Conservation (phyloP, 2,797 vertebrate species). For the Myotis daubentonii region DNA sequence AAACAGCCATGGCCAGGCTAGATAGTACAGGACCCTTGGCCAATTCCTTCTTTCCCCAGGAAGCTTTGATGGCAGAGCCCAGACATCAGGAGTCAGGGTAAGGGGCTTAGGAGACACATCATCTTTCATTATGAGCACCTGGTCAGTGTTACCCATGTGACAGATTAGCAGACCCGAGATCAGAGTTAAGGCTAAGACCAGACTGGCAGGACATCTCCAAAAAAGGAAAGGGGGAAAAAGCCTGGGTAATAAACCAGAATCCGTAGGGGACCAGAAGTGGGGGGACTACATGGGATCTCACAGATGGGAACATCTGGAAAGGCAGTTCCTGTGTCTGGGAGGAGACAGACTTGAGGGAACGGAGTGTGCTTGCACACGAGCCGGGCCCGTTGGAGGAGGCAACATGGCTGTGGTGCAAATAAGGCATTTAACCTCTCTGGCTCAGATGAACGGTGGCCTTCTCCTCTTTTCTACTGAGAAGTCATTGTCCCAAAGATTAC, state of each 20-base stretch:
- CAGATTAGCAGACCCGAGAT: neutral
- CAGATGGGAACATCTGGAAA: neutral
- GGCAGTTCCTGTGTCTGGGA: neutral
- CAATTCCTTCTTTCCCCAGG: neutral
- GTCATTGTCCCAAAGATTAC: neutral
- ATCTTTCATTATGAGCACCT: neutral
- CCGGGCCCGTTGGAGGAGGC: neutral
- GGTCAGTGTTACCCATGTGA: constrained; percentile 8
- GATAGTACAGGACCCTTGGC: neutral
- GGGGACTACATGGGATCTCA: neutral
- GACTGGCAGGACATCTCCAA: neutral
- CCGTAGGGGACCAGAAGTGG: neutral
- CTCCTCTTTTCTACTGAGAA: neutral
- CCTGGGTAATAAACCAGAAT: constrained; percentile 43
- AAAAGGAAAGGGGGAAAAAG: neutral
- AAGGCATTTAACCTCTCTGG: neutral
- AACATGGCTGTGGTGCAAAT: neutral
- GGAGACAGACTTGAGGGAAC: neutral
- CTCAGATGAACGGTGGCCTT: neutral
- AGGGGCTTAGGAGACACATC: neutral
- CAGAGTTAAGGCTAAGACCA: constrained; percentile 7
- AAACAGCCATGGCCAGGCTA: neutral
- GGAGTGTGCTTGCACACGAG: neutral
- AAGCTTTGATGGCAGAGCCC: neutral
- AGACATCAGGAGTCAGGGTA: neutral